phyloP scores from a whole-genome alignment of 2,797 vertebrate genomes.

The Pangasius macronema region DNA sequence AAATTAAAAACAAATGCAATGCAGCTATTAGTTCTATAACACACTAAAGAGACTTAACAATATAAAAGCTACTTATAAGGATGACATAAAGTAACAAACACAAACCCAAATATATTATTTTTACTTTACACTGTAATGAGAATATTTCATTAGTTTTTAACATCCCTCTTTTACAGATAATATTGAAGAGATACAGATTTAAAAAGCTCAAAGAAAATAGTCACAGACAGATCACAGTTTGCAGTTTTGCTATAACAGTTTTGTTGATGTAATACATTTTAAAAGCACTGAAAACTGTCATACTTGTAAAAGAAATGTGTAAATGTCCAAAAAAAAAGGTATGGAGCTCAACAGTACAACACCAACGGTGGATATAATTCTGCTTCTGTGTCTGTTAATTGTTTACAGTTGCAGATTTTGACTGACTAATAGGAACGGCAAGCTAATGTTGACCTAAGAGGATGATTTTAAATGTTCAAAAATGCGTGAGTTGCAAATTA shows the following conservation, averaged over 20 bases:
- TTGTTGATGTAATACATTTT: neutral
- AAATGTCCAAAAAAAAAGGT: neutral
- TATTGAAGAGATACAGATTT: neutral
- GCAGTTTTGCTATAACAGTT: neutral
- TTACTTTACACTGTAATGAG: neutral
- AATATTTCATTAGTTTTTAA: neutral
- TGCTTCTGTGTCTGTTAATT: neutral
- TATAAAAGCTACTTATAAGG: neutral
- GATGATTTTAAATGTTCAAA: neutral
- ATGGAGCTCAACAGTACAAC: neutral
- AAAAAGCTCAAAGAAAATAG: neutral
- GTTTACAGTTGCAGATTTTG: neutral
- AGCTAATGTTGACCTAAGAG: neutral
- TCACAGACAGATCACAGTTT: neutral
- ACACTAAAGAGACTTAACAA: conserved; percentile 8
- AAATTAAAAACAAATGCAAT: conserved; percentile 27
- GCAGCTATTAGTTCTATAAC: conserved; percentile 18
- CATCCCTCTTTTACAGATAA: neutral
- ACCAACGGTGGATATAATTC: neutral
- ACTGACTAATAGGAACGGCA: neutral
- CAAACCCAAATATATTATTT: neutral
- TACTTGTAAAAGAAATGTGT: neutral
- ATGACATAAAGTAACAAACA: neutral
- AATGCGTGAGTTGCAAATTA: neutral
- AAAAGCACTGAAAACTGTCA: neutral